Evolutionary conservation across 37 sponge, comb jelly and placozoan genomes (phyloP).

Genomic region (Tethya wilhelma): DNA sequence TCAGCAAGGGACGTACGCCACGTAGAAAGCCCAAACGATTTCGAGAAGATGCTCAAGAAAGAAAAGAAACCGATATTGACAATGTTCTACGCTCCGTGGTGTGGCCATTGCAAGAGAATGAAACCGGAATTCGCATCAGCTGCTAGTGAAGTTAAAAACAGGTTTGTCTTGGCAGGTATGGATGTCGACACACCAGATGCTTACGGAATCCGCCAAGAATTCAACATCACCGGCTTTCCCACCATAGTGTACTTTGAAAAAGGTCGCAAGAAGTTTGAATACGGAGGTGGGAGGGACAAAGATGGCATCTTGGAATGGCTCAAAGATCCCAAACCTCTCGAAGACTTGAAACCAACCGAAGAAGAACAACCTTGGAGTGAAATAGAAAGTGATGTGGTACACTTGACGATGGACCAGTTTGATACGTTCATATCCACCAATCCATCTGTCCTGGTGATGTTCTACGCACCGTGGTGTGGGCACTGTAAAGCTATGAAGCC

Average conservation of each 20-base stretch:
- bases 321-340: slow-evolving; percentile 60
- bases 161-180: slow-evolving; percentile 85
- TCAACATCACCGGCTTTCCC: slow-evolving; percentile 94
- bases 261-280: slow-evolving; percentile 57
- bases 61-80: slow-evolving; percentile 78
- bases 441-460: slow-evolving; percentile 93
- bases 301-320: slow-evolving; percentile 83
- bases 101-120: slow-evolving; percentile 90
- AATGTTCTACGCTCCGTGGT: slow-evolving; percentile 99
- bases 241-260: slow-evolving; percentile 89
- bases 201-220: slow-evolving; percentile 50
- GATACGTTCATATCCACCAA: slow-evolving; percentile 61
- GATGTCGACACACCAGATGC: slow-evolving; percentile 81
- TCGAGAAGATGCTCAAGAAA: slow-evolving; percentile 63
- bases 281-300: slow-evolving; percentile 59
- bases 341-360: slow-evolving; percentile 20
- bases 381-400: slow-evolving; percentile 78
- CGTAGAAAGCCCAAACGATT: slow-evolving; percentile 53
- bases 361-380: slow-evolving; percentile 70
- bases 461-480: slow-evolving; percentile 97
- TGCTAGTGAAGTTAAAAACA: slow-evolving; percentile 77
- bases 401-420: slow-evolving; percentile 80
- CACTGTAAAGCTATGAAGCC: slow-evolving; percentile 97
- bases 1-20: slow-evolving; percentile 77
- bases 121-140: slow-evolving; percentile 92